phyloP scores from a whole-genome alignment of 2,113 vertebrate genomes.

The Ophthalmolycus amberensis region DNA sequence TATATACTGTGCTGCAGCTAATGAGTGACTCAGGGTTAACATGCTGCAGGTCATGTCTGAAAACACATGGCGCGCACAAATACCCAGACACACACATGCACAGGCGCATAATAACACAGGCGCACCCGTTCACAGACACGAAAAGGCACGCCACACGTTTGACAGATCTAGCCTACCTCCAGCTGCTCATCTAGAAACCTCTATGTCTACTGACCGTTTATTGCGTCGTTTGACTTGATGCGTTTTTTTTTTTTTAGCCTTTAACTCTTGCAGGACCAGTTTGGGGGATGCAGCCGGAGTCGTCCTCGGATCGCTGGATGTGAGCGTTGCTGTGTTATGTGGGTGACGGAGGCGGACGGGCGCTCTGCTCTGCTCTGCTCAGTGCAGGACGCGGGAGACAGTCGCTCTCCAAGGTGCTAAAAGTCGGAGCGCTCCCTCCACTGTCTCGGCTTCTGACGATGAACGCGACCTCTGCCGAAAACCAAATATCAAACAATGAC shows the following conservation, averaged over 20 bases:
- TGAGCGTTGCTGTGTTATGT: slow-evolving; percentile 52
- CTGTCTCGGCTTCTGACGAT: slow-evolving; percentile 45
- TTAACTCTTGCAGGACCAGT: slow-evolving; percentile 27
- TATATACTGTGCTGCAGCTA: slow-evolving; percentile 49
- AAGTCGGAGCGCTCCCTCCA: slow-evolving; percentile 71
- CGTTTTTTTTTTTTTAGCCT: not conserved
- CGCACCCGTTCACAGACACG: slow-evolving; percentile 13
- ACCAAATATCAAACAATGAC: slow-evolving; percentile 13
- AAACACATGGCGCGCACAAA: slow-evolving; percentile 22
- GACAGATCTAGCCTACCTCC: not conserved
- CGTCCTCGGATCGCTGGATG: slow-evolving; percentile 30
- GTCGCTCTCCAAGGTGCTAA: slow-evolving; percentile 78
- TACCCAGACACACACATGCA: not conserved
- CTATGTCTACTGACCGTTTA: slow-evolving; percentile 28
- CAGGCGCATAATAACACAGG: slow-evolving; percentile 11
- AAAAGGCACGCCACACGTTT: slow-evolving; percentile 4
- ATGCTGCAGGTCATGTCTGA: slow-evolving; percentile 58
- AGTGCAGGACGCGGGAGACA: slow-evolving; percentile 68
- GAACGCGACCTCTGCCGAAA: slow-evolving; percentile 38
- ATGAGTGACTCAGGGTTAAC: slow-evolving; percentile 58
- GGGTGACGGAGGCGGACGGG: slow-evolving; percentile 45
- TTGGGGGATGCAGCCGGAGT: slow-evolving; percentile 22
- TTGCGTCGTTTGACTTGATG: slow-evolving; percentile 13
- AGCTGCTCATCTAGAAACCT: slow-evolving; percentile 20
- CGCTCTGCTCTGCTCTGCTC: slow-evolving; percentile 38